Percentiles rank a stretch among this genome's conserved stretches.
These are phyloP conservation scores for Zalophus californianus DNA, from an alignment of 2,797 vertebrate genomes.

Conservation along the genomic window DNA sequence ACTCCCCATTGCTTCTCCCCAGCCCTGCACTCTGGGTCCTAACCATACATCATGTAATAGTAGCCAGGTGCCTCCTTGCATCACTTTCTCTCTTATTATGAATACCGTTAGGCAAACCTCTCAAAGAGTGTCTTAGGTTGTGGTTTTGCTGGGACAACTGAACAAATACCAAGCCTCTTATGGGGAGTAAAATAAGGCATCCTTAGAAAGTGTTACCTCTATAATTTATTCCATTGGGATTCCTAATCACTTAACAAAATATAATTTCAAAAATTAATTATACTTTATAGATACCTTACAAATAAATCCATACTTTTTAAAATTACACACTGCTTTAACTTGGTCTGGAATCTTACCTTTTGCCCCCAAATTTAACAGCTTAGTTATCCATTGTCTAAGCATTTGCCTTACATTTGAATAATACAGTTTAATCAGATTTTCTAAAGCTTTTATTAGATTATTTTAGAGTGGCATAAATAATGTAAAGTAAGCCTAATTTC, in stretches of 20 bases:
- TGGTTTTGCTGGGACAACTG: constrained; percentile 61
- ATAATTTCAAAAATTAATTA: constrained; percentile 29
- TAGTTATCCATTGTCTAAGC: constrained; percentile 45
- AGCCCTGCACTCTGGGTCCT: background rate
- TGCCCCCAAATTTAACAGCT: constrained; percentile 38
- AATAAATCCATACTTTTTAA: constrained; percentile 44
- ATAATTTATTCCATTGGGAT: constrained; percentile 18
- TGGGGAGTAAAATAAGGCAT: constrained; percentile 30
- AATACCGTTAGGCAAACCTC: constrained; percentile 34
- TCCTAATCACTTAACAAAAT: constrained; percentile 27
- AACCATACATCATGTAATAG: background rate
- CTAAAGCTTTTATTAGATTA: constrained; percentile 79
- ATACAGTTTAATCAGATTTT: constrained; percentile 81
- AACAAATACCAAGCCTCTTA: background rate
- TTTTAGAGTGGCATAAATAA: constrained; percentile 82
- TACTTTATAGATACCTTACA: constrained; percentile 46
- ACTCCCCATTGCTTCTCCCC: constrained; percentile 13
- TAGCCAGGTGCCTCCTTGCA: background rate
- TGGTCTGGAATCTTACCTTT: constrained; percentile 26
- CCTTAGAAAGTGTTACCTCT: constrained; percentile 62
- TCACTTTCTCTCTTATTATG: background rate
- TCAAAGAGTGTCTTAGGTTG: background rate
- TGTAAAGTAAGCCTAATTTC: constrained; percentile 83
- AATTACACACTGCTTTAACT: constrained; percentile 46
- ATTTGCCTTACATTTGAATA: constrained; percentile 75